Percentiles rank a stretch among this genome's conserved stretches.
Conservation (phyloP, 2,888 invertebrate species). For the Gryllus longicercus region DNA sequence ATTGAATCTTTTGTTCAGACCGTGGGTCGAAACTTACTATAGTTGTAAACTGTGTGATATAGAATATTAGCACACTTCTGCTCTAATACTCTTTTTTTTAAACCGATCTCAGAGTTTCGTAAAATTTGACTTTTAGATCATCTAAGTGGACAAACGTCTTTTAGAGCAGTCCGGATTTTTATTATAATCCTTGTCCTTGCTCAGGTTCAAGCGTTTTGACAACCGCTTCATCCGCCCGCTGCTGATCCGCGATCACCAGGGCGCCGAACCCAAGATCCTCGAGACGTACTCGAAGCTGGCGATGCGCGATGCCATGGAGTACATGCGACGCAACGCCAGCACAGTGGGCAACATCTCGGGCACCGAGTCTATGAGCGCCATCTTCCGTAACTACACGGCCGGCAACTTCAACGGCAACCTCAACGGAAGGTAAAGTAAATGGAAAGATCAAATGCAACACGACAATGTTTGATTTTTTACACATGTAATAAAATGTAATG, state of each 20-base stretch:
- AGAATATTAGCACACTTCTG: too few species aligned
- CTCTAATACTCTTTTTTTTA: too few species aligned
- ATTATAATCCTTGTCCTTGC: constrained; percentile 34
- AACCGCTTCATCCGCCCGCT: constrained; percentile 89
- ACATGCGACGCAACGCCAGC: constrained; percentile 82
- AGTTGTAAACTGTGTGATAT: too few species aligned
- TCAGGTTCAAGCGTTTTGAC: constrained; percentile 87
- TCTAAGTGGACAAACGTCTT: too few species aligned
- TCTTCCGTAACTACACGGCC: constrained; percentile 83
- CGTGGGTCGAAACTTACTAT: too few species aligned
- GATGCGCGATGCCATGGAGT: constrained; percentile 90
- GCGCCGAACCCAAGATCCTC: constrained; percentile 87
- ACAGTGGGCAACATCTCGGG: constrained; percentile 84
- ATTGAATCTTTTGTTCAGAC: too few species aligned
- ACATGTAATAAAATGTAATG: too few species aligned
- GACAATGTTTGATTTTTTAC: too few species aligned
- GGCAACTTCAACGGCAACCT: constrained; percentile 69
- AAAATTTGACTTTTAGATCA: too few species aligned
- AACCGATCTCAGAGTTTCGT: too few species aligned
- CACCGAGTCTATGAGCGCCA: constrained; percentile 86
- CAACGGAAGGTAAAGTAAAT: constrained; percentile 28
- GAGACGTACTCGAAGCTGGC: constrained; percentile 92
- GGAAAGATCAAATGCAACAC: too few species aligned
- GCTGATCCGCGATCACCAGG: constrained; percentile 78
- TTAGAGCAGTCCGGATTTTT: too few species aligned